A percentile compares a stretch with the other conserved stretches of the same genome.
phyloP scores from a whole-genome alignment of 2,797 vertebrate genomes.

The Hippocampus kuda region DNA sequence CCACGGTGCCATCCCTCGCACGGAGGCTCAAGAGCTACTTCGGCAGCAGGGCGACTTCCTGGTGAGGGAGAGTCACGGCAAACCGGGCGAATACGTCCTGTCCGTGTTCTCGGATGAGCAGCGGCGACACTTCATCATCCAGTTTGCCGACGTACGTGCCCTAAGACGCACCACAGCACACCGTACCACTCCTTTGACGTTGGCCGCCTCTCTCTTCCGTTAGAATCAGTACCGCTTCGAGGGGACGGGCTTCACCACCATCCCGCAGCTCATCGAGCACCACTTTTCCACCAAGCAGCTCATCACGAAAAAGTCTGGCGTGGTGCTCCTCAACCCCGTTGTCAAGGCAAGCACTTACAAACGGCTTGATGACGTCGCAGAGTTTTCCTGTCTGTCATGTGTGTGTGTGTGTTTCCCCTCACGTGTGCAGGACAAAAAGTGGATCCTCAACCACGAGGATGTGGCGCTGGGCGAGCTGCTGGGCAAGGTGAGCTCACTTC shows the following conservation, averaged over 20 bases:
- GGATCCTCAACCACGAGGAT: constrained; percentile 95
- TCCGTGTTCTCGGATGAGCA: constrained; percentile 92
- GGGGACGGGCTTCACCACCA: constrained; percentile 88
- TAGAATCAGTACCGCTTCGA: constrained; percentile 93
- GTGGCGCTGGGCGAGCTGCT: constrained; percentile 86
- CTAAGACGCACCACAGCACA: too few relatives aligned
- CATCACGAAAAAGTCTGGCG: constrained; percentile 96
- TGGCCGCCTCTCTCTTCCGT: constrained; percentile 8
- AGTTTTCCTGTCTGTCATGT: too few relatives aligned
- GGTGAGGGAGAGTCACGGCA: constrained; percentile 93
- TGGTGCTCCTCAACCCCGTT: constrained; percentile 84
- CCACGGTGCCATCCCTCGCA: constrained; percentile 89
- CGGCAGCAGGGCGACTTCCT: constrained; percentile 94
- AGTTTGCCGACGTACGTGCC: constrained; percentile 84
- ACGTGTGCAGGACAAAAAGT: constrained; percentile 84
- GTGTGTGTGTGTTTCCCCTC: background rate
- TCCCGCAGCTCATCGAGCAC: constrained; percentile 93
- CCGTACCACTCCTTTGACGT: background rate
- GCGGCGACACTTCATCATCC: constrained; percentile 96
- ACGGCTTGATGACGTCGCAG: background rate
- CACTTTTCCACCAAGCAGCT: constrained; percentile 91
- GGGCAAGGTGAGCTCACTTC: constrained; percentile 78
- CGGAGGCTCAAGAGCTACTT: constrained; percentile 90
- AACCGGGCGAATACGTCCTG: constrained; percentile 96
- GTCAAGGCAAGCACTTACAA: constrained; percentile 71